Evolutionary conservation across 2,797 vertebrate species (phyloP).

Genomic region (Gephyroberyx darwinii): DNA sequence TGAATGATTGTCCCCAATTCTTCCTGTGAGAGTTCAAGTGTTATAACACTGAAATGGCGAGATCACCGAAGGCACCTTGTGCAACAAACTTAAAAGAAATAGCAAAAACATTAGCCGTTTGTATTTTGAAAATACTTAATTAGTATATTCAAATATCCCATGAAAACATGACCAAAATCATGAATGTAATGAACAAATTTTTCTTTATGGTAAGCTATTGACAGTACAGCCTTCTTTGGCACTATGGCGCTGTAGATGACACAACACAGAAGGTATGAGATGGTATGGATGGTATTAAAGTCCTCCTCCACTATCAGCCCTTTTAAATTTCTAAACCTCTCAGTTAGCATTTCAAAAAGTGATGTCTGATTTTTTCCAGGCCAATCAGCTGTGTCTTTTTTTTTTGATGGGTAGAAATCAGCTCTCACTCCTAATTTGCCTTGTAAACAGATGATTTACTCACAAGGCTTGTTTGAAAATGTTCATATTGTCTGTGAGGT

Average conservation of each 20-base stretch:
- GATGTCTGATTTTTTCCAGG: too few relatives aligned
- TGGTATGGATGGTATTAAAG: too few relatives aligned
- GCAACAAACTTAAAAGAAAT: slow-evolving; percentile 26
- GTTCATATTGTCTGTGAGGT: too few relatives aligned
- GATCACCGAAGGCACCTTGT: slow-evolving; percentile 31
- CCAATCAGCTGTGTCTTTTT: too few relatives aligned
- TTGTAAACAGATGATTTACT: too few relatives aligned
- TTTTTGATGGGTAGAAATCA: too few relatives aligned
- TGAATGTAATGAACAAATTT: slow-evolving; percentile 8
- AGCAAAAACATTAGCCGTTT: slow-evolving; percentile 1
- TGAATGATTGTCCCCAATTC: slow-evolving; percentile 5
- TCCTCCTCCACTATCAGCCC: too few relatives aligned
- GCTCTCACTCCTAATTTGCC: too few relatives aligned
- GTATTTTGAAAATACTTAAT: too few relatives aligned
- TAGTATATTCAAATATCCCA: neutral
- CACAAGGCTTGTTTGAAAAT: too few relatives aligned
- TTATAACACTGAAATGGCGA: slow-evolving; percentile 14
- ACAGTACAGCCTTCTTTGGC: neutral
- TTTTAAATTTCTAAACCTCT: too few relatives aligned
- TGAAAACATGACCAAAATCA: neutral
- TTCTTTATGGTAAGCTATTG: slow-evolving; percentile 16
- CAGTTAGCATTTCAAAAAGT: too few relatives aligned
- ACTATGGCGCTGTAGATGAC: slow-evolving; percentile 6
- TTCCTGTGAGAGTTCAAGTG: slow-evolving; percentile 7
- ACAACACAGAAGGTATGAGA: neutral